These are phyloP conservation scores for Cylas formicarius DNA, from an alignment of 1,140 invertebrate species.

Conservation along the genomic window DNA sequence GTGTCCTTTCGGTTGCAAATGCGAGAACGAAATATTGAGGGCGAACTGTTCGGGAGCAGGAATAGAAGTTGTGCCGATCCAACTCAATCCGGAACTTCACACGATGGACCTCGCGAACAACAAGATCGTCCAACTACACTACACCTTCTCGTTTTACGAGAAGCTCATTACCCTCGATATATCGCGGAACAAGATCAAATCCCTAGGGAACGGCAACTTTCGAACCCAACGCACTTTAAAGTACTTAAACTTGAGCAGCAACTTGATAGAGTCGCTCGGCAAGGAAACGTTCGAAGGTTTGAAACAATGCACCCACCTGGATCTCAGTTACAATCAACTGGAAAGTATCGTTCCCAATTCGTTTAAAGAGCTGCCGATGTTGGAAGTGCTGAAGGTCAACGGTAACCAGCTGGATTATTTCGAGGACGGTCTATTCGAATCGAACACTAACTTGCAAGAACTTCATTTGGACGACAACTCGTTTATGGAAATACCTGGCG, in stretches of 20 bases:
- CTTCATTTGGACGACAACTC: constrained; percentile 68
- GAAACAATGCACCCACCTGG: constrained; percentile 55
- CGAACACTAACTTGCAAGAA: constrained; percentile 58
- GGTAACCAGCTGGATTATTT: constrained; percentile 67
- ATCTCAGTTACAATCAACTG: constrained; percentile 72
- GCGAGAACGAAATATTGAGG: constrained; percentile 68
- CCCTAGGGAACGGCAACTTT: constrained; percentile 72
- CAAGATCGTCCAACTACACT: constrained; percentile 61
- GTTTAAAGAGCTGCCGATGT: constrained; percentile 61
- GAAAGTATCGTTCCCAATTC: constrained; percentile 59
- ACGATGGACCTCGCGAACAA: constrained; percentile 71
- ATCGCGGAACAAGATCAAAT: constrained; percentile 71
- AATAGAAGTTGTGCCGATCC: constrained; percentile 78
- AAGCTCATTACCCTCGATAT: constrained; percentile 70
- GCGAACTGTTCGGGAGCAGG: constrained; percentile 66
- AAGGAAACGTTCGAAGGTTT: constrained; percentile 72
- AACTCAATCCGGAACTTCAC: constrained; percentile 75
- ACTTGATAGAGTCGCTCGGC: constrained; percentile 59
- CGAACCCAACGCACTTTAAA: constrained; percentile 62
- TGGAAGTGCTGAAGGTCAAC: constrained; percentile 67
- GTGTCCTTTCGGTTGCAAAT: constrained; percentile 72
- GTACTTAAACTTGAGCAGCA: constrained; percentile 68
- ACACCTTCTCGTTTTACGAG: constrained; percentile 70
- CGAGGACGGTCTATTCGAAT: constrained; percentile 61
- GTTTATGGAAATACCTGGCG: constrained; percentile 64